A percentile compares a stretch with the other conserved stretches of the same genome.
These are phyloP conservation scores for Antechinus flavipes DNA, from an alignment of 2,113 vertebrate species.

Conservation along the genomic window DNA sequence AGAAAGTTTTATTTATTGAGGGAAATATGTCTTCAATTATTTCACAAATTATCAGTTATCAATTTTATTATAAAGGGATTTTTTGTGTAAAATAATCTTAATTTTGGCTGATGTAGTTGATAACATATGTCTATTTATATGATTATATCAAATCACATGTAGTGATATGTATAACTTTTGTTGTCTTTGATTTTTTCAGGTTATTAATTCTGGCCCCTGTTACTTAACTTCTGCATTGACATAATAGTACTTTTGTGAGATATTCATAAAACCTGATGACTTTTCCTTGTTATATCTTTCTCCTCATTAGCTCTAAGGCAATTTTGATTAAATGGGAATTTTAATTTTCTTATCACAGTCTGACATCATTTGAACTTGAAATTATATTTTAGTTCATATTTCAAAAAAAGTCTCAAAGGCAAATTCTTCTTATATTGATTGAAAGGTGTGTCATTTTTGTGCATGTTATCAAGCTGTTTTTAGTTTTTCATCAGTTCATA, in stretches of 20 bases:
- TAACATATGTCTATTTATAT: not conserved
- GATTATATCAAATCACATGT: not conserved
- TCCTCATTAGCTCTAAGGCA: conserved; percentile 27
- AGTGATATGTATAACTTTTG: not conserved
- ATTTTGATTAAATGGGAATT: conserved; percentile 21
- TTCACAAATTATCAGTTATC: not conserved
- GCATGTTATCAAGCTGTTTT: not conserved
- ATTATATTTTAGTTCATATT: conserved; percentile 54
- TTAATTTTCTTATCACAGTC: conserved; percentile 46
- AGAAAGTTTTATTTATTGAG: not conserved
- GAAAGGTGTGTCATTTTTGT: not conserved
- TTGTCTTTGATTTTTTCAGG: not conserved
- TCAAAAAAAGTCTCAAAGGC: conserved; percentile 16
- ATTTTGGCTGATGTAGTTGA: not conserved
- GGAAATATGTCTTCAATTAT: not conserved
- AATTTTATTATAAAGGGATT: not conserved
- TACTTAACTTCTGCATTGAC: conserved; percentile 33
- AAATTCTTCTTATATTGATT: conserved; percentile 7
- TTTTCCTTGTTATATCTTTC: conserved; percentile 52
- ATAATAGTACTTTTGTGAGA: conserved; percentile 26
- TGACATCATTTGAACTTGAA: conserved; percentile 25
- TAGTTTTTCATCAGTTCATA: not conserved
- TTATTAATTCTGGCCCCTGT: not conserved
- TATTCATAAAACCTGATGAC: not conserved
- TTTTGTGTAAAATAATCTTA: not conserved